These are phyloP conservation scores for Sparus aurata DNA, from an alignment of 2,797 vertebrate species.

Conservation along the genomic window DNA sequence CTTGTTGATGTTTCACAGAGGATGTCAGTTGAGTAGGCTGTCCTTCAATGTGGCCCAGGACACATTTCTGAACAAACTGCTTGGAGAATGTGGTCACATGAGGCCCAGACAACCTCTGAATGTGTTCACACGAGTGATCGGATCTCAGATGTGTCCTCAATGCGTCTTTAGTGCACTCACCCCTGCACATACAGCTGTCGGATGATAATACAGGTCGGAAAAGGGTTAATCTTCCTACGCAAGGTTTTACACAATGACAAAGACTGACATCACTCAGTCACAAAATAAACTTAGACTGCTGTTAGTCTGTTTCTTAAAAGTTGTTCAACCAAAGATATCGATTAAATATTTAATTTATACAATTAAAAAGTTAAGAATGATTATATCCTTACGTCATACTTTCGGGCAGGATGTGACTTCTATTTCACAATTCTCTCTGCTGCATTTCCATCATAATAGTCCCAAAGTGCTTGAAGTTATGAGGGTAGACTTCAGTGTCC, in stretches of 20 bases:
- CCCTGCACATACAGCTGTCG: no score
- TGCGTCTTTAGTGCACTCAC: no score
- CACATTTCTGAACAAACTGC: no score
- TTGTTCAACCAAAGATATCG: neutral
- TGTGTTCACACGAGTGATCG: no score
- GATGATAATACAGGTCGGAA: no score
- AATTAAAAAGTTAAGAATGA: constrained; percentile 19
- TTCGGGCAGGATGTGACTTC: constrained; percentile 1
- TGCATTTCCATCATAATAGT: constrained; percentile 49
- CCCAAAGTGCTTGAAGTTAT: constrained; percentile 40
- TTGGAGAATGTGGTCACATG: no score
- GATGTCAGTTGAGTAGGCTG: no score
- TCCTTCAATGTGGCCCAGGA: no score
- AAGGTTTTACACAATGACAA: neutral
- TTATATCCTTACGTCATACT: neutral
- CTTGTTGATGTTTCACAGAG: no score
- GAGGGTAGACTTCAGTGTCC: constrained; percentile 46
- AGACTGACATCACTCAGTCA: neutral
- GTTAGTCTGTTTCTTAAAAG: neutral
- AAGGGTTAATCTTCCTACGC: no score
- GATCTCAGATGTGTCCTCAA: no score
- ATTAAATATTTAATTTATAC: constrained; percentile 10
- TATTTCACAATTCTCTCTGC: constrained; percentile 28
- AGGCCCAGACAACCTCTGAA: no score
- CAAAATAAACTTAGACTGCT: neutral